A percentile compares a stretch with the other conserved stretches of the same genome.
Conservation (phyloP, 2,888 invertebrate species). For the Argynnis bischoffii region DNA sequence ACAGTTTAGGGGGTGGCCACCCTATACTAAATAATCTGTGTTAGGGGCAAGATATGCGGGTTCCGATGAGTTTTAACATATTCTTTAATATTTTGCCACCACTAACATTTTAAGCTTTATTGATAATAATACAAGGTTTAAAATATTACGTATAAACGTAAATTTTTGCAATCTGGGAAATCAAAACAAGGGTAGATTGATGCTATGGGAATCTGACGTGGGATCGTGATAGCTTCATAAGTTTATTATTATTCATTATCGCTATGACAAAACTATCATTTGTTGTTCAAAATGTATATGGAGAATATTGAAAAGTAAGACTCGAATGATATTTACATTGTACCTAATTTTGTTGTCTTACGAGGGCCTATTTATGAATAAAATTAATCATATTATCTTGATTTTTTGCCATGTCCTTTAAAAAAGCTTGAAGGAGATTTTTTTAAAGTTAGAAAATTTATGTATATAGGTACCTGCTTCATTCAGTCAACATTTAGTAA, state of each 20-base stretch:
- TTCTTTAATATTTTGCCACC: conserved; percentile 46
- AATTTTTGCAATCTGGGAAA: conserved; percentile 68
- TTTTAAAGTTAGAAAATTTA: too few relatives aligned
- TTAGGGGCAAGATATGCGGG: conserved; percentile 72
- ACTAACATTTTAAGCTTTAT: conserved; percentile 45
- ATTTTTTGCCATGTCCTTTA: too few relatives aligned
- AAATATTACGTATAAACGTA: conserved; percentile 32
- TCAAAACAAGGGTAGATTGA: conserved; percentile 73
- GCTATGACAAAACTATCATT: conserved; percentile 16
- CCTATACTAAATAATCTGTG: conserved; percentile 59
- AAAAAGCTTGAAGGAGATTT: too few relatives aligned
- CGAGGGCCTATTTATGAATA: too few relatives aligned
- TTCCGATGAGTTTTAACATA: conserved; percentile 50
- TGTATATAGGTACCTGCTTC: too few relatives aligned
- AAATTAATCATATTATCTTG: too few relatives aligned
- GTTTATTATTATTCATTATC: conserved; percentile 39
- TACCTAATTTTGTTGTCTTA: too few relatives aligned
- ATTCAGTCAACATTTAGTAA: too few relatives aligned
- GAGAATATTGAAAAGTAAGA: not conserved
- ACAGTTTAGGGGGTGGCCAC: conserved; percentile 58
- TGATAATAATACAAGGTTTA: conserved; percentile 1
- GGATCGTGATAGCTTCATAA: conserved; percentile 54
- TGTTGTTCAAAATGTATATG: not conserved
- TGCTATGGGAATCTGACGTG: conserved; percentile 71
- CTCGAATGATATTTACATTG: too few relatives aligned